Evolutionary conservation across 2,888 invertebrate genomes (phyloP), one percentile per base, ranked within the genome.

Genomic region (Petrolisthes cinctipes): DNA sequence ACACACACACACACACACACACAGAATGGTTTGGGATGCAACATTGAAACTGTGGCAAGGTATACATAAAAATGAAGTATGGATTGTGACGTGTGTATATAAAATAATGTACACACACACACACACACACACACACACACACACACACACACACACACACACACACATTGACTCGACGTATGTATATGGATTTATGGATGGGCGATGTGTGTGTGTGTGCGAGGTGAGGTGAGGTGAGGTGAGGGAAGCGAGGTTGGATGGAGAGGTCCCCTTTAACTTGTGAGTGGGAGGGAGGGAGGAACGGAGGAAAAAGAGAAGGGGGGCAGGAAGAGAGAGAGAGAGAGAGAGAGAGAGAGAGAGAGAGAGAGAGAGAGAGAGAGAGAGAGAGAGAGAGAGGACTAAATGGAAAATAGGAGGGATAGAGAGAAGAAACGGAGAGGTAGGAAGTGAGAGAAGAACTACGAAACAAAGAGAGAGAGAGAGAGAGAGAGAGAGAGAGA

Each of bases 311-410:
- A 61, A 61, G 61, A 61, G 61, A 3, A 17, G 61, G 61, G 61
- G 17, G 17, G 61, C 11, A 17, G 17, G 61, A 17, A 17, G 17
- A 17, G 61, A 17, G 17, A 17, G 17, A 61, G 75, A n/a, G 75
- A 75, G 75, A n/a, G 20, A 75, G 20, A 75, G 75, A 75, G 75
- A 75, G 75, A 75, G 75, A 75, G 75, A 75, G 75, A 75, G 75
- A 75, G 75, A 75, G 75, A 75, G 78, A 78, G 71, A 71, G 71
- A 71, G 71, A 71, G 71, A 71, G 71, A 71, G 71, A 76, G 76
- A 76, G 53, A 76, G 76, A 76, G 76, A 53, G 76, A 76, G 53
- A 76, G 76, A 76, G 76, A 53, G 53, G 51, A n/a, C 14, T 37
- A 53, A 37, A 37, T 9, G n/a, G 73, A 17, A 9, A 23, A 20